A percentile compares a stretch with the other conserved stretches of the same genome.
These are phyloP conservation scores for Hirtodrosophila histrioides DNA, from an alignment of 2,888 invertebrate genomes.

Conservation along the genomic window DNA sequence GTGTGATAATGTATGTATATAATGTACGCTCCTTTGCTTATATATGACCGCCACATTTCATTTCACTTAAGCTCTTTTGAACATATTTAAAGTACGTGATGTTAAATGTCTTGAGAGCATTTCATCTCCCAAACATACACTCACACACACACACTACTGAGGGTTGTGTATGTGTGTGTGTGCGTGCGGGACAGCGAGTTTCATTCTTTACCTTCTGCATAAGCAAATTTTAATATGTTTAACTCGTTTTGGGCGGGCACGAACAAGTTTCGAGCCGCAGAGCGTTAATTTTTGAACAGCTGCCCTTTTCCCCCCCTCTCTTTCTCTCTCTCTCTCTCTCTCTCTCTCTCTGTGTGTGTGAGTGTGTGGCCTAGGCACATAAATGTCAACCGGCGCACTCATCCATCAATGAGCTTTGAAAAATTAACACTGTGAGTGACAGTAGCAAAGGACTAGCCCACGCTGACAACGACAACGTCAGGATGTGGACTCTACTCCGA, in stretches of 20 bases:
- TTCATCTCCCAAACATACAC: slow-evolving; percentile 24
- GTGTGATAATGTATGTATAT: slow-evolving; percentile 20
- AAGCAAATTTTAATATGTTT: slow-evolving; percentile 81
- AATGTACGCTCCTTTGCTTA: slow-evolving; percentile 20
- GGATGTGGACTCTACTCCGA: slow-evolving; percentile 13
- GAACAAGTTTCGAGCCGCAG: slow-evolving; percentile 41
- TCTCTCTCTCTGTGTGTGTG: slow-evolving; percentile 2
- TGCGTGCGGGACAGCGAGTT: slow-evolving; percentile 10
- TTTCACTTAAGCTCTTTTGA: slow-evolving; percentile 76
- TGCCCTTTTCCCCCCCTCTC: not conserved
- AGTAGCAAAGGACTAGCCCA: slow-evolving; percentile 68
- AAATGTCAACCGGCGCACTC: slow-evolving; percentile 77
- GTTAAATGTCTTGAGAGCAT: slow-evolving; percentile 72
- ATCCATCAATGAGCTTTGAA: slow-evolving; percentile 79
- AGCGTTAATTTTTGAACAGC: slow-evolving; percentile 75
- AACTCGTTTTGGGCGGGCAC: slow-evolving; percentile 66
- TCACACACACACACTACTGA: slow-evolving; percentile 7
- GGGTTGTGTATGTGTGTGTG: slow-evolving; percentile 15
- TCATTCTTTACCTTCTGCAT: slow-evolving; percentile 62
- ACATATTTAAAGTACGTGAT: slow-evolving; percentile 80
- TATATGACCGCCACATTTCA: slow-evolving; percentile 54
- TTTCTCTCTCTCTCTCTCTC: not conserved
- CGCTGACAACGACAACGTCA: not conserved
- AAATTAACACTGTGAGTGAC: slow-evolving; percentile 77
- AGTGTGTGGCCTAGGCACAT: slow-evolving; percentile 66